phyloP scores from a whole-genome alignment of 2,888 invertebrate genomes.

The Meteorus colon region DNA sequence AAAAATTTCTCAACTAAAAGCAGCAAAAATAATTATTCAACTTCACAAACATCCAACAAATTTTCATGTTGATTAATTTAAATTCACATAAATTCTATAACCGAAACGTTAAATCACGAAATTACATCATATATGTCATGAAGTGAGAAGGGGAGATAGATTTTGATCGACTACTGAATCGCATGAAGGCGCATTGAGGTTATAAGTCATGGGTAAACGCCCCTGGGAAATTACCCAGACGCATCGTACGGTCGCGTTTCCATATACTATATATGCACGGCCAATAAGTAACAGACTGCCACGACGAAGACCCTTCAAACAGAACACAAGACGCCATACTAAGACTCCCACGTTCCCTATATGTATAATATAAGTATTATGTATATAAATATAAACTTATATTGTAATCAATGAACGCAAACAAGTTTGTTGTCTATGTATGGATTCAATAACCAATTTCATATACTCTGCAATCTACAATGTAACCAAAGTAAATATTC shows the following conservation, averaged over 20 bases:
- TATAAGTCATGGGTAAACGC: slow-evolving; percentile 57
- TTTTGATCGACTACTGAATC: slow-evolving; percentile 22
- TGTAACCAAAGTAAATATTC: not conserved
- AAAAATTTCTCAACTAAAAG: not conserved
- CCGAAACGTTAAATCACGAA: not conserved
- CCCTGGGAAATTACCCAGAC: slow-evolving; percentile 60
- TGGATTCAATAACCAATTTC: not conserved
- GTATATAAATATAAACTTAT: not conserved
- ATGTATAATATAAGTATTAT: not conserved
- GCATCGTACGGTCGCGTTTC: slow-evolving; percentile 49
- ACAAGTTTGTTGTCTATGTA: not conserved
- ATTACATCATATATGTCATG: not conserved
- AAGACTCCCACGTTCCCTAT: not conserved
- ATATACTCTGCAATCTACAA: not conserved
- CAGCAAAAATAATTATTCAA: not conserved
- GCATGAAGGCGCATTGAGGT: slow-evolving; percentile 37
- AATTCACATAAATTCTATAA: not conserved
- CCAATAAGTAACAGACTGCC: slow-evolving; percentile 20
- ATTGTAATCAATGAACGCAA: not conserved
- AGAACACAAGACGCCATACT: not conserved
- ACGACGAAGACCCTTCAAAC: slow-evolving; percentile 9
- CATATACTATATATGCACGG: slow-evolving; percentile 40
- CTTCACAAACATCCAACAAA: not conserved
- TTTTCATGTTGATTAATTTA: slow-evolving; percentile 5
- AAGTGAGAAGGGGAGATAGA: not conserved